Percentiles rank a stretch among this genome's conserved stretches.
Conservation (phyloP, 1,140 invertebrate species). For the Galendromus occidentalis region DNA sequence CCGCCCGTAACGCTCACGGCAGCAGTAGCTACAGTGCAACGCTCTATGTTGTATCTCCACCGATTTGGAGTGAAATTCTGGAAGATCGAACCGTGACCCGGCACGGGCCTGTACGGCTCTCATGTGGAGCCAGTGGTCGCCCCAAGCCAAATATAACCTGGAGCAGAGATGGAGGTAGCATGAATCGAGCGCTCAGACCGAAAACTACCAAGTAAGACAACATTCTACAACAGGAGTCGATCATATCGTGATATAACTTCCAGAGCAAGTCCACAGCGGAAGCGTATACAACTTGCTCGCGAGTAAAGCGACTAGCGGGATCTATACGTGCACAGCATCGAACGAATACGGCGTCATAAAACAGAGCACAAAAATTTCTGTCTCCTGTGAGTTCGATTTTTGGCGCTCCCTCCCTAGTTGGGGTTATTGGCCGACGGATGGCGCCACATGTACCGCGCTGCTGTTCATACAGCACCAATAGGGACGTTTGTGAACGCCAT, state of each 20-base stretch:
- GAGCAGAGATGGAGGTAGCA: no score
- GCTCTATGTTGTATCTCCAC: neutral
- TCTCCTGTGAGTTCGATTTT: neutral
- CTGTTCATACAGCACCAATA: neutral
- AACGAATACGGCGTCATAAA: neutral
- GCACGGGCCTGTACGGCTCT: no score
- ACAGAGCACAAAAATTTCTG: neutral
- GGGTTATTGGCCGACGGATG: conserved; percentile 9
- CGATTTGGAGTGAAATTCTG: neutral
- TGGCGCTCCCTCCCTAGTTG: neutral
- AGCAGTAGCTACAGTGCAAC: neutral
- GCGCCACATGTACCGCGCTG: conserved; percentile 9
- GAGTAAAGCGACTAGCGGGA: neutral
- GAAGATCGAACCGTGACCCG: no score
- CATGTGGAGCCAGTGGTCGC: no score
- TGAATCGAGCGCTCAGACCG: no score
- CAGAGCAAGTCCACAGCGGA: no score
- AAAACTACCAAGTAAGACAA: no score
- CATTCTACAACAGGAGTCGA: no score
- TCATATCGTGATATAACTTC: no score
- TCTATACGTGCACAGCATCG: neutral
- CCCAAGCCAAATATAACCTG: no score
- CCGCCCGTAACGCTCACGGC: neutral
- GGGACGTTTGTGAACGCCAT: neutral
- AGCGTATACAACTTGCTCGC: no score